Percentiles rank a stretch among this genome's conserved stretches.
Evolutionary conservation across 1,140 invertebrate species (phyloP).

Genomic region (Hyles vespertilio): DNA sequence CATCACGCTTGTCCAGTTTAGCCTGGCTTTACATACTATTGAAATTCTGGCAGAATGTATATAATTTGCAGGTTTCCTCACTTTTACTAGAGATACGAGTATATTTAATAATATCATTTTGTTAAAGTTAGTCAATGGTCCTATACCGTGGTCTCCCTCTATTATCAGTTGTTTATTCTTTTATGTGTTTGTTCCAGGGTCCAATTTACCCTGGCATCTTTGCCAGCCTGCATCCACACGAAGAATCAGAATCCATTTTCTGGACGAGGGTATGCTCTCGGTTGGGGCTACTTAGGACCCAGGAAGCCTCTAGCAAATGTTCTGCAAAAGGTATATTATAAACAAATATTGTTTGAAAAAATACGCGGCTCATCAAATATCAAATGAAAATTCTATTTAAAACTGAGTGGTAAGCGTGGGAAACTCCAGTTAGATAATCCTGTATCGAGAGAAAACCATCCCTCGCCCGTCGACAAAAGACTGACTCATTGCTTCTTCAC

Average conservation of each 20-base stretch:
- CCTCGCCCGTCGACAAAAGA: too few relatives aligned
- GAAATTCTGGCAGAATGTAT: too few relatives aligned
- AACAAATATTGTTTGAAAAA: background rate
- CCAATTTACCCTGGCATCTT: background rate
- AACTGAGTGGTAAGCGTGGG: too few relatives aligned
- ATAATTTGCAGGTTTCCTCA: too few relatives aligned
- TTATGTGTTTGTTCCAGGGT: slow-evolving; percentile 8
- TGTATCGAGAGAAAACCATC: too few relatives aligned
- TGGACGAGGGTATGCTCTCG: background rate
- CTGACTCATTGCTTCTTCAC: background rate
- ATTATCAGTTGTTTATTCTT: background rate
- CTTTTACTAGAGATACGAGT: too few relatives aligned
- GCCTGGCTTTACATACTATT: too few relatives aligned
- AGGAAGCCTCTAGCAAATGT: background rate
- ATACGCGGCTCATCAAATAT: background rate
- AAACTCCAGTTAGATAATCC: too few relatives aligned
- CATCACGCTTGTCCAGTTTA: too few relatives aligned
- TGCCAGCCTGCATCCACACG: slow-evolving; percentile 6
- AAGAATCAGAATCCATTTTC: background rate
- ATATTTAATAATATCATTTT: too few relatives aligned
- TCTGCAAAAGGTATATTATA: slow-evolving; percentile 11
- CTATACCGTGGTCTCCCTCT: background rate
- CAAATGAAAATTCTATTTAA: too few relatives aligned
- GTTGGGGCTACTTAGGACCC: slow-evolving; percentile 6
- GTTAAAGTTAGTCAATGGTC: too few relatives aligned